Evolutionary conservation across 2,888 invertebrate species (phyloP), one percentile per base, ranked within the genome.

Genomic region (Pristionchus fissidentatus): DNA sequence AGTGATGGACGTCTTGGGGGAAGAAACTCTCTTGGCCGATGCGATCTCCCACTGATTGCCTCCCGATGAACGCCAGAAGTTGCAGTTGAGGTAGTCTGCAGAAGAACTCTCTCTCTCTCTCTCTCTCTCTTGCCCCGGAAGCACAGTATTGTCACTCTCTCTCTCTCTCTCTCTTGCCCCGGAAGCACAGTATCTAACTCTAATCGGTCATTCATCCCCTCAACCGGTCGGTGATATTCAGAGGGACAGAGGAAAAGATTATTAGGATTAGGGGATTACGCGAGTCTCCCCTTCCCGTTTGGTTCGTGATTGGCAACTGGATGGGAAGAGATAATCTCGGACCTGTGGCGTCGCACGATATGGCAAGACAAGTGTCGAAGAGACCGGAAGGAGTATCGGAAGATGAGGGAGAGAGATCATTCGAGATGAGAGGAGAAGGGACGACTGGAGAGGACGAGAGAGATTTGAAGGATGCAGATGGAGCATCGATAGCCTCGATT

Each of bases 1-100:
- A 1, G 83, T 77, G 38, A 84, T 83, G 0, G 82, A 41, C 1
- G 84, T 79, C 43, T 83, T 55, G 35, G 90, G 89, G 86, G 88
- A 88, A 22, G 88, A 85, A 70, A 86, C 86, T 38, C 90, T 85
- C 66, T 88, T 88, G 35, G 88, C 83, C 26, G 86, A 84, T 29
- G 88, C 90, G 78, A 90, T 88, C 84, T 89, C 90, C 90, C 90
- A 90, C 29, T 87, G 85, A 82, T 89, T 89, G 73, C 87, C 87
- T 32, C 90, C 89, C 43, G 87, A 85, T 66, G 88, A 88, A 77
- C 88, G 29, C 90, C 90, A 90, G 84, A 89, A 89, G 83, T 89
- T 89, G 85, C 90, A 90, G 83, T 86, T 88, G 79, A 89, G 84
- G 70, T 90, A 83, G 41, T 83, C 83, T 83, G 41, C 22, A 83